Base-by-base conservation (phyloP, 2,888 invertebrate genomes). In the Lordiphosa fenestrarum region DNA sequence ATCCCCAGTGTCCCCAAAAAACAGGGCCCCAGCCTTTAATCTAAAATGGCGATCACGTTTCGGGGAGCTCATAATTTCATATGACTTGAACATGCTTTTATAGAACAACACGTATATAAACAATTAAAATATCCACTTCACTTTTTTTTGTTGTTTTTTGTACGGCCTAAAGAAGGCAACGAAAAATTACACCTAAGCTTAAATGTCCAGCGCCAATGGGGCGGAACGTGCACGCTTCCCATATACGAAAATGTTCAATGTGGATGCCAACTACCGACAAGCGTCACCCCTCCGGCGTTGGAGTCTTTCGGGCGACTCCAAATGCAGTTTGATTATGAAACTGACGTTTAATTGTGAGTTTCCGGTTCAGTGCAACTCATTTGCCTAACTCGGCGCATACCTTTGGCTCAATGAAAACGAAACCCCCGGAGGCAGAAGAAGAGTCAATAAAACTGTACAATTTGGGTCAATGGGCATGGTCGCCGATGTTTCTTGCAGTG, bases 331-430 rank as follows among this genome's bases (percentile, higher is more conserved):
- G 64, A 71, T 81, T 80, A 77, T 80, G 77, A 73, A 80, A 68
- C 61, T 53, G 73, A 48, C 61, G 64, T 40, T 85, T 77, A 77
- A 81, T 85, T 84, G 84, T 84, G 55, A 77, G 69, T 81, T 81
- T 81, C 80, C 80, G 80, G 80, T 81, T 85, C 81, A 85, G 49
- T 77, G 80, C 71, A 84, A 42, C 69, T 53, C 71, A 73, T 81
- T 76, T 65, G 70, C 53, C 73, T 60, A 69, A 66, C 65, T 66
- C 38, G 55, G 35, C 41, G 35, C 41, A 44, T 47, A 47, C 33
- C 30, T 47, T 13, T 12, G 21, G n/a, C 46, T 57, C 44, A 35
- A 61, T 77, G 77, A 85, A 81, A 85, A 73, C 67, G 81, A 85
- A 85, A 67, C 55, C 63, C 58, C 62, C 15, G 15, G 73, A 9